phyloP scores from a whole-genome alignment of 2,797 vertebrate species.

The Eutrigla gurnardus region DNA sequence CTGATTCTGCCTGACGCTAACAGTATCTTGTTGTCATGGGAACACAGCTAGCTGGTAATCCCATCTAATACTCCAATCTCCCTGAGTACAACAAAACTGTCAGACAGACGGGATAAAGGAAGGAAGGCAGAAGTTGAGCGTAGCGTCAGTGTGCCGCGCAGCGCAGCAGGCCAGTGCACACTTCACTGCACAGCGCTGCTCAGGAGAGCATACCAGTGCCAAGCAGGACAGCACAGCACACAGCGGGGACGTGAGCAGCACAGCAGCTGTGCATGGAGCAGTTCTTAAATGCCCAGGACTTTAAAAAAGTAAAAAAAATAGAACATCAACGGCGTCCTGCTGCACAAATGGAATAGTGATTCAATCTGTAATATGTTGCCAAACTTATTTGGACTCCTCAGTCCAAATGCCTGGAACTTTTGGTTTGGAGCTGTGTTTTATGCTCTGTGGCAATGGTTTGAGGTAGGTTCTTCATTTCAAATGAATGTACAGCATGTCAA shows the following conservation, averaged over 20 bases:
- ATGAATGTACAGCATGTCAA: not conserved
- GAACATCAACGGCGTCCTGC: not conserved
- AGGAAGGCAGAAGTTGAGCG: conserved; percentile 13
- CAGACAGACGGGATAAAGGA: conserved; percentile 26
- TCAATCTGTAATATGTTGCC: not conserved
- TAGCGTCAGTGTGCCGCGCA: not conserved
- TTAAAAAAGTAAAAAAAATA: not conserved
- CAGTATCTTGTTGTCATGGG: conserved; percentile 76
- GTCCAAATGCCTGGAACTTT: not conserved
- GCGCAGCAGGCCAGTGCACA: conserved; percentile 32
- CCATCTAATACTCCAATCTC: conserved; percentile 53
- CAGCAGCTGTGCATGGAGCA: not conserved
- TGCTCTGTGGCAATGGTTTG: not conserved
- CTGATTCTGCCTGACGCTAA: conserved; percentile 66
- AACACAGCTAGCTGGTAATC: conserved; percentile 66
- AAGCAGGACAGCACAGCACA: conserved; percentile 21
- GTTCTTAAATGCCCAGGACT: not conserved
- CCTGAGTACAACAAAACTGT: conserved; percentile 54
- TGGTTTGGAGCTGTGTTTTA: not conserved
- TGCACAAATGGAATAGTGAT: not conserved
- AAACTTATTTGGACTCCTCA: not conserved
- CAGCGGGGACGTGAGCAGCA: not conserved
- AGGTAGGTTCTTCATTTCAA: not conserved
- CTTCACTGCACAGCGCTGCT: conserved; percentile 36
- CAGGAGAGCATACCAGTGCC: conserved; percentile 13